A percentile compares a stretch with the other conserved stretches of the same genome.
Evolutionary conservation across 2,113 vertebrate genomes (phyloP).

Genomic region (Baryphthengus martii): DNA sequence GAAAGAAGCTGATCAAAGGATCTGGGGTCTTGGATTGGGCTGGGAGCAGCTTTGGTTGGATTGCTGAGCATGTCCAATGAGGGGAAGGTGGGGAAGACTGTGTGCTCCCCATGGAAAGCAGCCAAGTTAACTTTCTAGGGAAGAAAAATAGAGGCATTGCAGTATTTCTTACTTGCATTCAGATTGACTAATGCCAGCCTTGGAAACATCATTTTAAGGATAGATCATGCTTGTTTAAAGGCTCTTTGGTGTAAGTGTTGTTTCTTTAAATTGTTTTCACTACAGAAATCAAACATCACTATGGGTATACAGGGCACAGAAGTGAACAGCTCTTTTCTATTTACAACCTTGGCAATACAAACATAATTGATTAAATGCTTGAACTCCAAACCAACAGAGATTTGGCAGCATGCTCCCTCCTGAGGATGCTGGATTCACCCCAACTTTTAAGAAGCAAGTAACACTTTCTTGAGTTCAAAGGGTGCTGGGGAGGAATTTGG

Average conservation of each 20-base stretch:
- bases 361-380: constrained; percentile 44
- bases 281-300: background rate
- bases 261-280: background rate
- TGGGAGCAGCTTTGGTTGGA: background rate
- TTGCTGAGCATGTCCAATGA: background rate
- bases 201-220: background rate
- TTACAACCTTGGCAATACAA: constrained; percentile 31
- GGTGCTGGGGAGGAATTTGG: background rate
- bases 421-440: constrained; percentile 14
- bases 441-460: background rate
- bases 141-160: background rate
- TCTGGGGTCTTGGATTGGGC: background rate
- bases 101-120: fast-evolving
- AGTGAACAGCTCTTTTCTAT: constrained; percentile 6
- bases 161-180: background rate
- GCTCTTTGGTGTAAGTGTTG: background rate
- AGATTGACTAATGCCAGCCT: background rate
- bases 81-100: background rate
- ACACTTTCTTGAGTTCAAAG: background rate
- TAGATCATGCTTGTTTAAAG: fast-evolving
- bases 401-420: constrained; percentile 46
- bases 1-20: background rate
- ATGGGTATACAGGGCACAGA: background rate
- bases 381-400: constrained; percentile 2
- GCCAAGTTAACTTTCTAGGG: background rate